A percentile compares a stretch with the other conserved stretches of the same genome.
Conservation (phyloP, 2,797 vertebrate species). For the Halcyon badia region DNA sequence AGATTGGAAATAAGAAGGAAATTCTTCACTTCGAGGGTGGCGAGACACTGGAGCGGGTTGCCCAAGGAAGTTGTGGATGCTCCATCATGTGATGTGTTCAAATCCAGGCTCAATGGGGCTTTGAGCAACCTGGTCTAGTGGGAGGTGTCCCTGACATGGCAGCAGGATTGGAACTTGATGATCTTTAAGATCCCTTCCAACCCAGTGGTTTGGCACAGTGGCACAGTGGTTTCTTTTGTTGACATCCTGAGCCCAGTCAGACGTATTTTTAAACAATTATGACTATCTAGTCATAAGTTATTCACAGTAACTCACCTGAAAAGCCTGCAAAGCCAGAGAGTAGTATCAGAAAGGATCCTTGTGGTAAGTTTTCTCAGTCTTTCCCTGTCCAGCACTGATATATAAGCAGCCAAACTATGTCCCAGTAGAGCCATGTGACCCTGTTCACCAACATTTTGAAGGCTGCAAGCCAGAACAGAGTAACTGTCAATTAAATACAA, state of each 20-base stretch:
- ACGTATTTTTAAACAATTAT: neutral
- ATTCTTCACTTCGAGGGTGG: too few species aligned
- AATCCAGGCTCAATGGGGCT: too few species aligned
- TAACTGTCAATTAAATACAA: neutral
- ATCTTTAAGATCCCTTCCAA: too few species aligned
- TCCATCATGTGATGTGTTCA: too few species aligned
- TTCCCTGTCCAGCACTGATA: constrained; percentile 92
- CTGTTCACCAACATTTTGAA: constrained; percentile 92
- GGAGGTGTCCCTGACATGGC: too few species aligned
- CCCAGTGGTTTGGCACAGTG: neutral
- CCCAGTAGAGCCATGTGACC: constrained; percentile 96
- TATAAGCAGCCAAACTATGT: constrained; percentile 95
- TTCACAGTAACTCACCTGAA: constrained; percentile 87
- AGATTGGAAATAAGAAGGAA: too few species aligned
- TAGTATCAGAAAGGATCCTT: constrained; percentile 94
- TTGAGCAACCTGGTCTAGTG: too few species aligned
- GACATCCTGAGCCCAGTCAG: neutral
- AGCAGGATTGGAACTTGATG: too few species aligned
- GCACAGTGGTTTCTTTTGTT: neutral
- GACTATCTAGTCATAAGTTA: neutral
- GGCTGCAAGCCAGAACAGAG: constrained; percentile 80
- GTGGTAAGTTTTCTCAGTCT: constrained; percentile 92
- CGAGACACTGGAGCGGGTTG: too few species aligned
- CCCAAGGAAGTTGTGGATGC: too few species aligned
- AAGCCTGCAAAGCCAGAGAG: constrained; percentile 95